Evolutionary conservation across 2,888 invertebrate genomes (phyloP), one percentile per base, ranked within the genome.

Genomic region (Polydrusus pterygomalis): DNA sequence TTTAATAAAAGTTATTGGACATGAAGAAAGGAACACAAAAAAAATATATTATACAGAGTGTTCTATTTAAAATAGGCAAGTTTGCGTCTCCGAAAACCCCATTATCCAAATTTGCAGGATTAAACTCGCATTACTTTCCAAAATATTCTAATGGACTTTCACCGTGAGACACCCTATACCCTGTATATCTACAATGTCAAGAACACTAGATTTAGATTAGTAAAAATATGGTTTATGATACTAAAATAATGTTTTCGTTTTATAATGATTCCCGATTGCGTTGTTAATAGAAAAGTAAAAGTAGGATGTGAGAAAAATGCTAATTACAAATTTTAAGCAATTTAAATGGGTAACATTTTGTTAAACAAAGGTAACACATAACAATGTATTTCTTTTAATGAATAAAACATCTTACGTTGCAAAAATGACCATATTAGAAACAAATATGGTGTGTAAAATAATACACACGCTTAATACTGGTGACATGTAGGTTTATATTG

Each of bases 281-380:
- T n/a, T 34, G 10, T 34, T 54, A 30, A 11, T 18, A 38, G 17
- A n/a, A 67, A 73, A 54, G 73, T 73, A 73, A 73, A 73, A 73
- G 73, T 73, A 49, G 73, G 67, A 47, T 73, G 73, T 73, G 73
- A 67, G 73, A 73, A 73, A 72, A 73, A 73, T 73, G 73, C 17
- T 60, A 73, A 73, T 73, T 17, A 45, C 56, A 11, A 40, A 54
- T 65, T n/a, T 73, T 65, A 17, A 47, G 67, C 47, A 73, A 67
- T 34, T 65, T 38, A 20, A 47, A 25, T 47, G 60, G 65, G 73
- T 73, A 45, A 45, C 38, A 40, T 56, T 56, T 64, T 72, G 43
- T 65, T 54, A 56, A 72, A 72, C 63, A 64, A 72, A 64, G 63
- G 62, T 72, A 38, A 64, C 20, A 64, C 30, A 13, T 3, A 64